Percentiles rank a stretch among this genome's conserved stretches.
phyloP scores from a whole-genome alignment of 2,113 vertebrate genomes.

The Chauna torquata region DNA sequence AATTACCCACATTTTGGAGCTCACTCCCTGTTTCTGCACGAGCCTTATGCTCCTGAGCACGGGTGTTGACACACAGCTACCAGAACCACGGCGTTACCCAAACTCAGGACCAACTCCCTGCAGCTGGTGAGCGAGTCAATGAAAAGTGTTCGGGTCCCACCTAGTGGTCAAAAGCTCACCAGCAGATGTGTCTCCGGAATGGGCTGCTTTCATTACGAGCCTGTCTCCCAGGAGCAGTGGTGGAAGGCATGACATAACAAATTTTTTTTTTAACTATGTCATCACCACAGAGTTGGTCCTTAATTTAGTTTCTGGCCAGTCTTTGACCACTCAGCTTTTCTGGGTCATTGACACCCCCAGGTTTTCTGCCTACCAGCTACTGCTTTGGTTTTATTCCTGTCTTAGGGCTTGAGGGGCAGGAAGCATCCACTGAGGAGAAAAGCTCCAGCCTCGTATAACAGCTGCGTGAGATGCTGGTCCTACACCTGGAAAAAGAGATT shows the following conservation, averaged over 20 bases:
- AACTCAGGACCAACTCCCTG: neutral
- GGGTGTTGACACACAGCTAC: neutral
- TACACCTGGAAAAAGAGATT: neutral
- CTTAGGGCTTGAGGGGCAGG: neutral
- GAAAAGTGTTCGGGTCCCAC: slow-evolving; percentile 9
- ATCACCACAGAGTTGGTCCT: neutral
- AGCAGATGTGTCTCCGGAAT: neutral
- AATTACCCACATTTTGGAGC: neutral
- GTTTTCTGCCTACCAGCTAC: neutral
- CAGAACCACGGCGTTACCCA: neutral
- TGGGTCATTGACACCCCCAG: neutral
- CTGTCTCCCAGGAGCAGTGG: neutral
- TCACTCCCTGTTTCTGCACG: neutral
- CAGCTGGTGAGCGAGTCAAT: neutral
- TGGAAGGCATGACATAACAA: neutral
- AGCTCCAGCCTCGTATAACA: neutral
- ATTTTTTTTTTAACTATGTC: neutral
- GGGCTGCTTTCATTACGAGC: neutral
- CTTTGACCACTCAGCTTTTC: neutral
- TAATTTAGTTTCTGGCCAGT: neutral
- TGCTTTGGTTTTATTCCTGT: neutral
- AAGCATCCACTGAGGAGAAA: neutral
- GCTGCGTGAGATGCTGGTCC: neutral
- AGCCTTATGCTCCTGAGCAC: neutral
- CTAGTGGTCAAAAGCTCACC: slow-evolving; percentile 5